Conservation (phyloP, 2,888 invertebrate species). For the Meta bourneti region DNA sequence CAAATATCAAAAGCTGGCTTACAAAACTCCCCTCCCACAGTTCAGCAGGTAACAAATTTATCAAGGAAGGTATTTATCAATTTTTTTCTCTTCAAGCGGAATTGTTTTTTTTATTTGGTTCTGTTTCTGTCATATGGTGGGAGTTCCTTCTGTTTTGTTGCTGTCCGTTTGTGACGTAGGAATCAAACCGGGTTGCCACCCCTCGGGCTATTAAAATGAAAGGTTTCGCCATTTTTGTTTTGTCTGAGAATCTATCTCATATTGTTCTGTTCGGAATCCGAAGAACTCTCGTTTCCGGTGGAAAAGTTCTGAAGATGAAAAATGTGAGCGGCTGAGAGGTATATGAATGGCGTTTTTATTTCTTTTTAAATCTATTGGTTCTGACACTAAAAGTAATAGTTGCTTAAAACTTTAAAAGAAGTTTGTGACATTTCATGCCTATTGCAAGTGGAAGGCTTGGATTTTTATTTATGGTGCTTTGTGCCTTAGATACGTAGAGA, state of each 20-base stretch:
- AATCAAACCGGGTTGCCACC: neutral
- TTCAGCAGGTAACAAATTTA: neutral
- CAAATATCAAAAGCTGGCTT: neutral
- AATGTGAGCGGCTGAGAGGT: neutral
- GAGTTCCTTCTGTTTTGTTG: neutral
- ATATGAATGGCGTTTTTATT: neutral
- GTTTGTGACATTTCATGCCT: neutral
- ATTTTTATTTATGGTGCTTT: too few relatives aligned
- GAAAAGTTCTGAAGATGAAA: neutral
- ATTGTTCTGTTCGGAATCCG: neutral
- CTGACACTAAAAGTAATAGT: neutral
- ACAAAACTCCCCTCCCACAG: neutral
- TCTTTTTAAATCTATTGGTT: neutral
- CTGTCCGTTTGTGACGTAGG: neutral
- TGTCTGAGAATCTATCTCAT: neutral
- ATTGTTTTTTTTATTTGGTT: neutral
- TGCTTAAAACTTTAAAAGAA: neutral
- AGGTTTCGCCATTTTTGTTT: neutral
- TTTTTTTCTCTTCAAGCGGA: neutral
- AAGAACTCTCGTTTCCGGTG: neutral
- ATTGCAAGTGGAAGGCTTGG: too few relatives aligned
- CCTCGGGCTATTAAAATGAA: neutral
- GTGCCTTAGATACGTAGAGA: too few relatives aligned
- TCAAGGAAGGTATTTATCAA: neutral
- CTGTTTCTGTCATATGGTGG: neutral